Base-by-base conservation (phyloP, 1,140 invertebrate species). In the Tigriopus japonicus region DNA sequence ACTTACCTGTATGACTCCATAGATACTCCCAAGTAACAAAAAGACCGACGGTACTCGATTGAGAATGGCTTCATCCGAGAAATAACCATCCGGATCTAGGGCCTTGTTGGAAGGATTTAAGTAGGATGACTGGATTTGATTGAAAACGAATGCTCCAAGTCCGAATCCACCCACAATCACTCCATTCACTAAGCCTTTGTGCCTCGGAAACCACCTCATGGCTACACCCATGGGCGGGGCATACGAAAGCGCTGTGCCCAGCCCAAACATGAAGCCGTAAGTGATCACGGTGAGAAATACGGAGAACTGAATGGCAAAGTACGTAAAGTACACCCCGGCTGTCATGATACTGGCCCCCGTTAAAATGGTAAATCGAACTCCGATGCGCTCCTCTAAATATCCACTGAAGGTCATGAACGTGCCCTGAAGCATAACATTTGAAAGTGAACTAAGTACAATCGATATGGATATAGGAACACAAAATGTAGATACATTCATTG, bases 181-280 rank as follows among this genome's bases (percentile, higher is more conserved):
- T 1, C 73, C 73, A 64, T 68, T 73, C 1, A 71, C 70, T 14
- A 74, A 59, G 10, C 74, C 74, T 64, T 72, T 71, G 43, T 66
- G 65, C 12, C 71, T 49, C 1, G 74, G 73, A 62, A 71, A 69
- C 74, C 74, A 75, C 71, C 69, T 71, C 70, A 74, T 74, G 14
- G 66, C 72, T 63, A 67, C 68, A 13, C 66, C 68, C 28, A 75
- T 59, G 15, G 73, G 71, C 42, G 71, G 61, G 55, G 69, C 67
- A 64, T 75, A 75, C 9, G 70, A 68, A 10, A 74, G 62, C 42
- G 73, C 70, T 10, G 72, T 68, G 15, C 73, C 73, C 21, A 71
- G 42, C 23, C 73, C 71, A 62, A 69, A 70, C 64, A 72, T 53
- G 23, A 71, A 54, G 13, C 74, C 74, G 66, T 74, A 74, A 0